These are phyloP conservation scores for Bradypodion pumilum DNA, from an alignment of 2,797 vertebrate genomes.

Conservation along the genomic window DNA sequence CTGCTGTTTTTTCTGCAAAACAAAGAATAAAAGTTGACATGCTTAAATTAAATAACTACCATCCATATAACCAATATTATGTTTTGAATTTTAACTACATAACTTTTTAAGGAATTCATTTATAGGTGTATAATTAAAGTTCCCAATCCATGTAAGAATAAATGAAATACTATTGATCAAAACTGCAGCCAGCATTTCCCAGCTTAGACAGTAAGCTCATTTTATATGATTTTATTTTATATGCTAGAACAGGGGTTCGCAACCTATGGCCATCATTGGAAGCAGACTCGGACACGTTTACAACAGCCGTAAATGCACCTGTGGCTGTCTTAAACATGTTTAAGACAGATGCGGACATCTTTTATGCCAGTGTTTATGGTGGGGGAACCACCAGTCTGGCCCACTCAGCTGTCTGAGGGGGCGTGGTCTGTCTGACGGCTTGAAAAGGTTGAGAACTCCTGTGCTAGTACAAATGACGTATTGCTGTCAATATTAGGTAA, in stretches of 20 bases:
- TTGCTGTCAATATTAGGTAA: neutral
- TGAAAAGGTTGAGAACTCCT: too few relatives aligned
- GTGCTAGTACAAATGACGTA: neutral
- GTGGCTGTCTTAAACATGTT: too few relatives aligned
- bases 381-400: too few relatives aligned
- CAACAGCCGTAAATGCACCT: too few relatives aligned
- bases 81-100: neutral
- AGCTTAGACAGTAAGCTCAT: neutral
- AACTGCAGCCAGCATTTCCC: neutral
- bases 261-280: too few relatives aligned
- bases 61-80: neutral
- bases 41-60: neutral
- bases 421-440: too few relatives aligned
- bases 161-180: neutral
- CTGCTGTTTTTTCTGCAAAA: slow-evolving; percentile 84
- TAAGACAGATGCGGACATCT: too few relatives aligned
- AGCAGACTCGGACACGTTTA: too few relatives aligned
- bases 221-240: neutral
- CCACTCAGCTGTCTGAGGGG: too few relatives aligned
- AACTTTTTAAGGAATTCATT: neutral
- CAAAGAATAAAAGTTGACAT: slow-evolving; percentile 18
- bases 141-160: neutral
- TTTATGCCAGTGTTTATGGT: too few relatives aligned
- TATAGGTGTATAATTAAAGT: neutral
- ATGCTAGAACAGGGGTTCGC: too few relatives aligned